These are phyloP conservation scores for Beroe forskalii DNA, from an alignment of 37 sponge, comb jelly and placozoan genomes.

Conservation along the genomic window DNA sequence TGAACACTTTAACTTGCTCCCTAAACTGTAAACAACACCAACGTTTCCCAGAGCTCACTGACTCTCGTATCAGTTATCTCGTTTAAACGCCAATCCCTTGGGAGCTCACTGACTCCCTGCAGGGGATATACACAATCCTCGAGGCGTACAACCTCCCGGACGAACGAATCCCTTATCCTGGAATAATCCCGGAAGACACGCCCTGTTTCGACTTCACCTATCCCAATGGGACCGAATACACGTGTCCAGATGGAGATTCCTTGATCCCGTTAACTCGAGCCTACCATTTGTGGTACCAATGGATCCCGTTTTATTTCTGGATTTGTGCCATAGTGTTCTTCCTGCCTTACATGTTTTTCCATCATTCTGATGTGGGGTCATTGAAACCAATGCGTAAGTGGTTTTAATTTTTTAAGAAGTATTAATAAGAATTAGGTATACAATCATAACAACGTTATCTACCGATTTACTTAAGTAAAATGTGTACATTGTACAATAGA, in stretches of 20 bases:
- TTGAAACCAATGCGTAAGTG: background rate
- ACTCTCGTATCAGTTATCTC: no score
- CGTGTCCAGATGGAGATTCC: background rate
- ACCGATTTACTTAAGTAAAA: no score
- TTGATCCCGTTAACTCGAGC: background rate
- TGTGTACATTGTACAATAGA: no score
- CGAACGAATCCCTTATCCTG: background rate
- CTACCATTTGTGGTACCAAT: conserved; percentile 47
- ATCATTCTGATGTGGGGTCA: background rate
- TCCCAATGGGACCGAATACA: background rate
- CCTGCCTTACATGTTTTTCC: conserved; percentile 24
- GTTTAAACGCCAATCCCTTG: no score
- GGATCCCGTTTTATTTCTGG: conserved; percentile 42
- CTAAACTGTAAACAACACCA: no score
- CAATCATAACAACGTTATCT: background rate
- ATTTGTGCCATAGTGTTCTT: conserved; percentile 13
- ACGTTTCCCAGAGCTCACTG: no score
- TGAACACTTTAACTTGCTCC: no score
- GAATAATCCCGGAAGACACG: background rate
- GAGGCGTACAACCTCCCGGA: background rate
- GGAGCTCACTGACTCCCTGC: no score
- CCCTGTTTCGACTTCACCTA: conserved; percentile 55
- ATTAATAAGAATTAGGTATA: background rate
- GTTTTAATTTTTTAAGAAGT: background rate
- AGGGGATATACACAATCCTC: background rate